Evolutionary conservation across 2,113 vertebrate genomes (phyloP), one percentile per base, ranked within the genome.

Genomic region (Leuciscus idus): DNA sequence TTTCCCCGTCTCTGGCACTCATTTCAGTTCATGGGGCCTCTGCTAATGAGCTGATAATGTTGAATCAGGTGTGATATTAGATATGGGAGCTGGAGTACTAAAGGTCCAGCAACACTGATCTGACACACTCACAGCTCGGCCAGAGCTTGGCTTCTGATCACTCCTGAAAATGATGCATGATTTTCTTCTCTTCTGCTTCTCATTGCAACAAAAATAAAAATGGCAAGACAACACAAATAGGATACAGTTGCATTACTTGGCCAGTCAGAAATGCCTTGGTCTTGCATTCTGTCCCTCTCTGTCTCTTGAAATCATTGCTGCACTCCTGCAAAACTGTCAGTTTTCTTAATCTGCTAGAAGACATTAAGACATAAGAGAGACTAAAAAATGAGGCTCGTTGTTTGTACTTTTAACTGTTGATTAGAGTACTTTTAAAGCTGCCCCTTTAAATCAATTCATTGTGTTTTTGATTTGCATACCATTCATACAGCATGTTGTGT

Each of bases 31-130:
- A 21, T 11, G 17, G 48, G 15, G 26, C 50, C 75, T 76, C 48
- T 77, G 28, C 8, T 77, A 77, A 72, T 43, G 68, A 12, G 68
- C 36, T 72, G 68, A 72, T 72, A 73, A 72, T 72, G 46, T 30
- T 77, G 48, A 77, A 77, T 77, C 48, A 77, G 48, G 48, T 77
- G 75, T 77, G 75, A 43, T 43, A 43, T 55, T 77, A 52, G 28
- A 77, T 52, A 52, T 50, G 48, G 6, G 19, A 57, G 19, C 55
- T 57, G 7, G 48, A 50, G 73, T 2, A 50, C 46, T 76, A 10
- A 48, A 52, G 74, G 26, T 55, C 74, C 48, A 77, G 15, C 3
- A 55, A 30, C 26, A 55, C 28, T 21, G 15, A 77, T 6, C 28
- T 77, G 55, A 59, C 50, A 74, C 23, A 36, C 52, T 15, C 21